A percentile compares a stretch with the other conserved stretches of the same genome.
These are phyloP conservation scores for Agrenia bidenticulata DNA, from an alignment of 2,888 invertebrate genomes.

Conservation along the genomic window DNA sequence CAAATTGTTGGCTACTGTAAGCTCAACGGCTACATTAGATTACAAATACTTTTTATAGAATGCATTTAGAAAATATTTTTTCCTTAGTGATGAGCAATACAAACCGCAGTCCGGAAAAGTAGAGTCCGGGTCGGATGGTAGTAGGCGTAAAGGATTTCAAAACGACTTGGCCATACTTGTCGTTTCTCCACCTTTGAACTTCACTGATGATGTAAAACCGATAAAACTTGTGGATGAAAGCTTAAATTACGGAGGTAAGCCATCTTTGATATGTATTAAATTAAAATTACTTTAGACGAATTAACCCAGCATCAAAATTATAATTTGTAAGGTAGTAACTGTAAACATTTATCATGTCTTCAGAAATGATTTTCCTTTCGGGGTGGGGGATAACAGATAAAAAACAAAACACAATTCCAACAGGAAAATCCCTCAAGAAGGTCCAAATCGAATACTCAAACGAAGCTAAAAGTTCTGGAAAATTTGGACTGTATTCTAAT, in stretches of 20 bases:
- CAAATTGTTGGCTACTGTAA: no score
- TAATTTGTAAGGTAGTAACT: no score
- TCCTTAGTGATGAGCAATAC: not conserved
- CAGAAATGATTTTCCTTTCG: not conserved
- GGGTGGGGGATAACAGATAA: constrained; percentile 17
- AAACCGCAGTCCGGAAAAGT: not conserved
- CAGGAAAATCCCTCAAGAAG: constrained; percentile 4
- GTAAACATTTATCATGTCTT: no score
- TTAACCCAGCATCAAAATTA: no score
- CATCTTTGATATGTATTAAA: no score
- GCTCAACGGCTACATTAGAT: no score
- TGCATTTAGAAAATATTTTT: not conserved
- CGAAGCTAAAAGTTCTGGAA: not conserved
- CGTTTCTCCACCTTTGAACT: constrained; percentile 3
- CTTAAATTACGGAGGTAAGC: no score
- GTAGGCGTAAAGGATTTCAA: not conserved
- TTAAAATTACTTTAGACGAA: no score
- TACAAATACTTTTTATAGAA: no score
- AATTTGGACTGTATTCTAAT: not conserved
- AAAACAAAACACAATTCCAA: constrained; percentile 14
- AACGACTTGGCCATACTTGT: constrained; percentile 15
- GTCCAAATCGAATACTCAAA: not conserved
- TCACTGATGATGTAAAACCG: not conserved
- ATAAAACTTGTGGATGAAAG: not conserved
- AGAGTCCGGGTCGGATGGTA: not conserved